These are phyloP conservation scores for Champsocephalus esox DNA, from an alignment of 2,797 vertebrate species.

Conservation along the genomic window DNA sequence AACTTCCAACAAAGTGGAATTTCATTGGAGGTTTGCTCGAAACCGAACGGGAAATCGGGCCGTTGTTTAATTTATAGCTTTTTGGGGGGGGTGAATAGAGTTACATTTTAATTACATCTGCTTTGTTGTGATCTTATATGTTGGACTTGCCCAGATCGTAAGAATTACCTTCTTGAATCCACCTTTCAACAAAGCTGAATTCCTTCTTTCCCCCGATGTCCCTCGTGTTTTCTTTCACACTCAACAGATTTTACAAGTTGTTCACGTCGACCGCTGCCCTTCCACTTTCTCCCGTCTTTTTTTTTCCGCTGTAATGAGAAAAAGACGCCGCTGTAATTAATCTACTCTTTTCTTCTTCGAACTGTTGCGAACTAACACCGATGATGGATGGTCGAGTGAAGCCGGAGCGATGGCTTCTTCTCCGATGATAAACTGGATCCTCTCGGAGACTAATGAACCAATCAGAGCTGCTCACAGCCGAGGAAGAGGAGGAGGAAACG, in stretches of 20 bases:
- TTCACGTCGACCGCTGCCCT: neutral
- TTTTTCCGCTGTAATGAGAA: conserved; percentile 12
- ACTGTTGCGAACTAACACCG: conserved; percentile 25
- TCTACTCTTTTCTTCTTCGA: conserved; percentile 37
- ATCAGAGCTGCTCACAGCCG: conserved; percentile 31
- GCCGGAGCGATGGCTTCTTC: conserved; percentile 52
- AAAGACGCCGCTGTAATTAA: conserved; percentile 30
- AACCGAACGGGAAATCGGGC: too few relatives aligned
- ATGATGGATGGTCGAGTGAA: conserved; percentile 51
- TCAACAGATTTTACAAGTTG: neutral
- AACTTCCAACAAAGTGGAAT: too few relatives aligned
- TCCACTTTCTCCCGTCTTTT: neutral
- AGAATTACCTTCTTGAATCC: neutral
- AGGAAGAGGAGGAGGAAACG: conserved; percentile 32
- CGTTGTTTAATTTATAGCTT: too few relatives aligned
- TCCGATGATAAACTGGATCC: conserved; percentile 61
- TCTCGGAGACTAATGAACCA: conserved; percentile 67
- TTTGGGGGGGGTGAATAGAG: too few relatives aligned
- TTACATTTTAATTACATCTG: too few relatives aligned
- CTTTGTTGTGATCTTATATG: too few relatives aligned
- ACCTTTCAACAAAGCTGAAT: neutral
- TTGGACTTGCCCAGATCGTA: too few relatives aligned
- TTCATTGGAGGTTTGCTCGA: too few relatives aligned
- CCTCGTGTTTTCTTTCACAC: neutral
- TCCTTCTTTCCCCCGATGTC: neutral